Percentiles rank a stretch among this genome's conserved stretches.
phyloP scores from a whole-genome alignment of 2,888 invertebrate genomes.

The Lissonota sp. region DNA sequence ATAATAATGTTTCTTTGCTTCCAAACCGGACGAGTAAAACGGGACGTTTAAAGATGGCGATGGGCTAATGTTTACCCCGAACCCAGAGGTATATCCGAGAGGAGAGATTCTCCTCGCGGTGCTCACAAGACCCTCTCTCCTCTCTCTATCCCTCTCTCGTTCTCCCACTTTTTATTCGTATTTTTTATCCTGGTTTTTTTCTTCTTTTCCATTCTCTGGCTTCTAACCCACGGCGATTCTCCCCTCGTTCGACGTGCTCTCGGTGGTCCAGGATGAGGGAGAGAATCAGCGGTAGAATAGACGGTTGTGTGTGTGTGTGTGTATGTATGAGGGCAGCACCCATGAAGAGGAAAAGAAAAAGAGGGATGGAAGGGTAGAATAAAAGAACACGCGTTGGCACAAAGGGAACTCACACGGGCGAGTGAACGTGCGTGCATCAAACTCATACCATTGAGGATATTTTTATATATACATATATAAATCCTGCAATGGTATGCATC shows the following conservation, averaged over 20 bases:
- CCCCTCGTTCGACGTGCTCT: conserved; percentile 50
- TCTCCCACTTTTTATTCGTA: conserved; percentile 61
- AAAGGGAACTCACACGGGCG: conserved; percentile 62
- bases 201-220: conserved; percentile 43
- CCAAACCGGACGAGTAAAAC: conserved; percentile 44
- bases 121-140: conserved; percentile 26
- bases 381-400: conserved; percentile 69
- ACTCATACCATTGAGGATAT: conserved; percentile 11
- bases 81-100: conserved; percentile 30
- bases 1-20: conserved; percentile 16
- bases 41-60: conserved; percentile 78
- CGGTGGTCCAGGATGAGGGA: conserved; percentile 47
- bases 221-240: conserved; percentile 63
- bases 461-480: conserved; percentile 6
- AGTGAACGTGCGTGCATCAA: conserved; percentile 57
- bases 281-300: conserved; percentile 36
- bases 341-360: conserved; percentile 15
- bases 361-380: background rate
- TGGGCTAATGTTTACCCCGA: conserved; percentile 71
- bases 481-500: conserved; percentile 42
- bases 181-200: conserved; percentile 56
- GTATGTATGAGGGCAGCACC: conserved; percentile 6
- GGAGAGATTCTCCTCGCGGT: conserved; percentile 6
- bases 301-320: conserved; percentile 42
- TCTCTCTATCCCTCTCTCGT: conserved; percentile 33